Conservation (phyloP, 2,888 invertebrate genomes). For the Hemistola chrysoprasaria region DNA sequence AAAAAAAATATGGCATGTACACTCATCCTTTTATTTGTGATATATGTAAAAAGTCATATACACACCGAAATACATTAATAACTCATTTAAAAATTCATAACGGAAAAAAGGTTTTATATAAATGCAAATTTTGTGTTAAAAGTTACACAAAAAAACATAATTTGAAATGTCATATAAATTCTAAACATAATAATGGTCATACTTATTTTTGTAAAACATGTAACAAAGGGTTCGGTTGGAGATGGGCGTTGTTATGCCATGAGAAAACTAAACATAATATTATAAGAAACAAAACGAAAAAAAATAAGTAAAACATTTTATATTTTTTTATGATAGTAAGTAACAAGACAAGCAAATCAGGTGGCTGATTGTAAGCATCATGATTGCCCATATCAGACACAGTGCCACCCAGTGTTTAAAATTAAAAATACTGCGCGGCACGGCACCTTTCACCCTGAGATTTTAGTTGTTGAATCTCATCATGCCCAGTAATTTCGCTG, state of each 20-base stretch:
- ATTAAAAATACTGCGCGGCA: too few relatives aligned
- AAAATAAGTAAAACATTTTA: too few relatives aligned
- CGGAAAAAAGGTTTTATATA: not conserved
- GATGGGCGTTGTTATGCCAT: not conserved
- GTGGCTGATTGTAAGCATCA: too few relatives aligned
- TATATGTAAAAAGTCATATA: slow-evolving; percentile 11
- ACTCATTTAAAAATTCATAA: not conserved
- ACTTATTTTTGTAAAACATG: slow-evolving; percentile 1
- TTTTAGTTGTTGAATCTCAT: too few relatives aligned
- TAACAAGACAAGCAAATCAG: too few relatives aligned
- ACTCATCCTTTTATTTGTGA: slow-evolving; percentile 24
- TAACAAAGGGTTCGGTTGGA: not conserved
- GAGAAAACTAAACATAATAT: not conserved
- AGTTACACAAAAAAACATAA: slow-evolving; percentile 1
- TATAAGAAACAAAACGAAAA: too few relatives aligned
- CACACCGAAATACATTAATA: not conserved
- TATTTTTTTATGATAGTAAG: too few relatives aligned
- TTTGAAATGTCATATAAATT: slow-evolving; percentile 2
- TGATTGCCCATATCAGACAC: too few relatives aligned
- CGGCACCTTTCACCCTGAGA: too few relatives aligned
- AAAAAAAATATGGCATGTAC: slow-evolving; percentile 31
- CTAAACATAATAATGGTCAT: not conserved
- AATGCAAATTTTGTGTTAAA: not conserved
- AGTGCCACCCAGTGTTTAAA: too few relatives aligned
- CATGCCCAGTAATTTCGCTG: too few relatives aligned